Evolutionary conservation across 2,797 vertebrate genomes (phyloP), one percentile per base, ranked within the genome.

Genomic region (Echiichthys vipera): DNA sequence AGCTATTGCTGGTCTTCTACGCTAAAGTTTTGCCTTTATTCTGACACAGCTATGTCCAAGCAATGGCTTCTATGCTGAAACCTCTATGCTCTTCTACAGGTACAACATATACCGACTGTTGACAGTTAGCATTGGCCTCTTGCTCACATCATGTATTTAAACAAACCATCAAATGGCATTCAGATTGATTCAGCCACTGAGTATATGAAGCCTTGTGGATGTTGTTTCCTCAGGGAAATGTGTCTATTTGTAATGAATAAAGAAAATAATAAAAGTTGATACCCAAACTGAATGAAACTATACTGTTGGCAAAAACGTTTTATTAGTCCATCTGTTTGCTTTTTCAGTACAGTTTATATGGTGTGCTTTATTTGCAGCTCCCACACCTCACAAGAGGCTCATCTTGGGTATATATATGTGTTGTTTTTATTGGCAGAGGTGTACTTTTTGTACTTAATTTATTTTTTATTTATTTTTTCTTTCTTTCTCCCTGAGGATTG

Each of bases 161-260:
- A 76, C 34, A 79, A 71, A 80, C 46, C 65, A 70, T 79, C 25
- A 8, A 77, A 67, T 77, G 71, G 75, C 81, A 87, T 90, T 85
- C 80, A 86, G 76, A 80, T 88, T 79, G 71, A 79, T 70, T 90
- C 65, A 64, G 53, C 78, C 77, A 82, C 71, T 85, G 74, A 81
- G 73, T 85, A n/a, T 78, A 34, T 84, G 40, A 73, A 74, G 62
- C 76, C 72, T 91, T 32, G 32, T 90, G 78, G 86, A 77, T 81
- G 81, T 86, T 57, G 83, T 93, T 94, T 92, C 91, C 89, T 95
- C 92, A 94, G 92, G 94, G 84, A 91, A 94, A 92, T 91, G 65
- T 90, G 67, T 85, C 75, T 85, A 83, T 92, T 86, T 90, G 74
- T 88, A 85, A 61, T 50, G 51, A 89, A 79, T 53, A 74, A 22